Conservation (phyloP, 64 coral and sea anemone genomes). For the Dendronephthya gigantea region DNA sequence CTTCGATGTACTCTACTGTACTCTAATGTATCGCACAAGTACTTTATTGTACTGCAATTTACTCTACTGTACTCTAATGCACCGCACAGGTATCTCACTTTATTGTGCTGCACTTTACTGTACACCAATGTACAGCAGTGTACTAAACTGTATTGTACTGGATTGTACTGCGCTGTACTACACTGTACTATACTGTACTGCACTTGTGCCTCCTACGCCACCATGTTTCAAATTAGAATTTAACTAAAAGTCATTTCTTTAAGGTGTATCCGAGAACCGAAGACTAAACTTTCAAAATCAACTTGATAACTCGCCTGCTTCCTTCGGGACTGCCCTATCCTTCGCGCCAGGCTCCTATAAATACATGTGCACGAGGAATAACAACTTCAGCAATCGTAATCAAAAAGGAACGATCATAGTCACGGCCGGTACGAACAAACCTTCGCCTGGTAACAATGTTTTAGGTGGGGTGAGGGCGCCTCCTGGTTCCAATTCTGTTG, state of each 20-base stretch:
- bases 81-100: not conserved
- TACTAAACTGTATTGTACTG: not conserved
- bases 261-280: not conserved
- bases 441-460: too few relatives aligned
- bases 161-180: not conserved
- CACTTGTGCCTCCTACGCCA: too few relatives aligned
- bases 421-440: too few relatives aligned
- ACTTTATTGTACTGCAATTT: too few relatives aligned
- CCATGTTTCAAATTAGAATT: too few relatives aligned
- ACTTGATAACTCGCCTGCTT: not conserved
- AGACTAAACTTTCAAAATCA: not conserved
- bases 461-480: too few relatives aligned
- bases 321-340: not conserved
- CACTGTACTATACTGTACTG: not conserved
- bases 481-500: too few relatives aligned
- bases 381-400: not conserved
- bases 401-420: not conserved
- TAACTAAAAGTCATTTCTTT: too few relatives aligned
- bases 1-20: too few relatives aligned
- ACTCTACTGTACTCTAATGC: not conserved
- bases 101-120: not conserved
- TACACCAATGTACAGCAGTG: not conserved
- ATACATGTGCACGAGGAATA: not conserved
- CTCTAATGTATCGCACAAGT: too few relatives aligned
- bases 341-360: not conserved